Base-by-base conservation (phyloP, 2,113 vertebrate species). In the Lamprotornis superbus region DNA sequence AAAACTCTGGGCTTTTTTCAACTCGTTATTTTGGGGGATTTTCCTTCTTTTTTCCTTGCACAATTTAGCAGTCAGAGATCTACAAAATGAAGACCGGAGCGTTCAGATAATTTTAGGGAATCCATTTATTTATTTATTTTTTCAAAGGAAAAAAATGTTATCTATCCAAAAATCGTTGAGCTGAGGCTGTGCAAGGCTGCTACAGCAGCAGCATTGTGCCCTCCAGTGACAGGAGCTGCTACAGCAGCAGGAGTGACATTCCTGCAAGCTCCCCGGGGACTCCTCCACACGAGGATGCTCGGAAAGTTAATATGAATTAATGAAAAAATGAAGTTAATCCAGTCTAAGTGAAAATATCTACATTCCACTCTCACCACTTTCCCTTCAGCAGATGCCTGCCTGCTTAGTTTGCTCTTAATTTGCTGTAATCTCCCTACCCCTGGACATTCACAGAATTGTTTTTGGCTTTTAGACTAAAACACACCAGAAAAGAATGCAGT, bases 151-250 rank as follows among this genome's bases (percentile, higher is more conserved):
- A 31, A 49, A 31, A 27, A 19, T 0, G 10, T 71, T 23, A 56
- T 52, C 78, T 76, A 1, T 42, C 78, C 21, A 53, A 47, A 87
- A 88, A 19, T 49, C 5, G 6, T 10, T 7, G 70, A 44, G 88
- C 64, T 40, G 84, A 93, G 68, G 23, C 60, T 20, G 50, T 20
- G 74, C 9, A 35, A 80, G 75, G 37, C 75, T 59, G 71, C 0
- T 52, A 96, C 81, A 93, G 90, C 94, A 96, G 95, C 94, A 75
- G 73, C 85, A 96, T 84, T 90, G 69, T 96, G 95, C 94, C 96
- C 94, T 97, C 94, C 90, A 93, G 95, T 94, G 95, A 94, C 94
- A 71, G 90, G 64, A 93, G 82, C 82, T 85, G 96, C 95, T 83
- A 95, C 88, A 92, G 90, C 92, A 97, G 92, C 53, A 4, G 1